phyloP scores from a whole-genome alignment of 2,797 vertebrate genomes.

The Tolypeutes matacus region DNA sequence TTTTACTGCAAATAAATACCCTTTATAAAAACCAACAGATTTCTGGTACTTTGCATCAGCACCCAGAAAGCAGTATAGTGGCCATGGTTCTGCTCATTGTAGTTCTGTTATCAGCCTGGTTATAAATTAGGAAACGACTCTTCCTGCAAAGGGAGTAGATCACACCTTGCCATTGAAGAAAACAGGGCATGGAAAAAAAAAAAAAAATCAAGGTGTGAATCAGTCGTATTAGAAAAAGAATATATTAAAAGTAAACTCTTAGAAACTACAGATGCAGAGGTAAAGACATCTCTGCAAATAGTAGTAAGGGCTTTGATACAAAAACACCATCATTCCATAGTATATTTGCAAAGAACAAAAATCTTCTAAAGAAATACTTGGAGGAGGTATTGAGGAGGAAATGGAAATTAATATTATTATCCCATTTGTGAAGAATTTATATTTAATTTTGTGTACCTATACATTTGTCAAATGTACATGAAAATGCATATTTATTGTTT shows the following conservation, averaged over 20 bases:
- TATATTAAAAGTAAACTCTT: neutral
- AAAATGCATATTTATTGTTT: neutral
- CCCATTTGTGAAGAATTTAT: slow-evolving; percentile 26
- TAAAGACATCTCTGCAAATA: neutral
- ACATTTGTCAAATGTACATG: neutral
- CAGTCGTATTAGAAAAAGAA: neutral
- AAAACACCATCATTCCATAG: neutral
- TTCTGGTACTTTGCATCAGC: too few species aligned
- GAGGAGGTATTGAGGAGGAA: neutral
- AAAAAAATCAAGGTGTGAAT: neutral
- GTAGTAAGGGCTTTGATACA: neutral
- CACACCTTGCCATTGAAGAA: neutral
- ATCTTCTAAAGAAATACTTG: slow-evolving; percentile 1
- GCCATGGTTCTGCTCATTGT: neutral
- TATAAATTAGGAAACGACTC: neutral
- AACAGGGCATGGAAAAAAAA: neutral
- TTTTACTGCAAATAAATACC: too few species aligned
- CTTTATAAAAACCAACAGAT: too few species aligned
- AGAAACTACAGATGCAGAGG: neutral
- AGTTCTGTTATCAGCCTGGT: neutral
- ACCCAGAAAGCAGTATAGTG: neutral
- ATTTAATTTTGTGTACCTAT: neutral
- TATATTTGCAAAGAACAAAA: neutral
- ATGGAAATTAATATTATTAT: neutral
- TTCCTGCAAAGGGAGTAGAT: neutral